Conservation (phyloP, 53 echinoderm and acorn worm genomes). For the Echinarachnius parma region DNA sequence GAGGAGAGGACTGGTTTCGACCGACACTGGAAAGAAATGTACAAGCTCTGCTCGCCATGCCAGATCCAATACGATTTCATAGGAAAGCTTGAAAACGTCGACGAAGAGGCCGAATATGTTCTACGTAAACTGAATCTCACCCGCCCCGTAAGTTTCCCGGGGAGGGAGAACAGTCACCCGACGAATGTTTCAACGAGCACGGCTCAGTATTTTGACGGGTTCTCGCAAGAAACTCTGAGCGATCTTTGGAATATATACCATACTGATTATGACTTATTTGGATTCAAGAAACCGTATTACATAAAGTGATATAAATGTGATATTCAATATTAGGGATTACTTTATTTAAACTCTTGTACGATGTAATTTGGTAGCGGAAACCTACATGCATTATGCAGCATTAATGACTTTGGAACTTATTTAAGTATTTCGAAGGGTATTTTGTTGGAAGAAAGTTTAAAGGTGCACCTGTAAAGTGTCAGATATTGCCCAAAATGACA, state of each 20-base stretch:
- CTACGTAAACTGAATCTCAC: conserved; percentile 41
- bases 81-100: conserved; percentile 61
- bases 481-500: no score
- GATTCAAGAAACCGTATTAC: conserved; percentile 59
- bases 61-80: conserved; percentile 61
- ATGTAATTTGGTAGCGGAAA: no score
- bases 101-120: conserved; percentile 60
- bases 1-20: conserved; percentile 45
- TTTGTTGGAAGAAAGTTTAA: no score
- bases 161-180: conserved; percentile 61
- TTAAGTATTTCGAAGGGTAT: no score
- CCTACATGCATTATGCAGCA: no score
- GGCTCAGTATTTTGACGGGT: conserved; percentile 20
- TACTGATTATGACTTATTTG: conserved; percentile 58
- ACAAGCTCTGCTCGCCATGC: conserved; percentile 69
- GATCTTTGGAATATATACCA: conserved; percentile 63
- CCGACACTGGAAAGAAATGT: conserved; percentile 74
- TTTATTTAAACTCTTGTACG: no score
- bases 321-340: no score
- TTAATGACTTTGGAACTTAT: no score
- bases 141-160: conserved; percentile 35
- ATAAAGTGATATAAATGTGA: conserved; percentile 20
- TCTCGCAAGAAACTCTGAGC: conserved; percentile 30
- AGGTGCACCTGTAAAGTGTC: no score
- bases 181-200: conserved; percentile 44